These are phyloP conservation scores for Andrena cerasifolii DNA, from an alignment of 1,140 invertebrate genomes.

Conservation along the genomic window DNA sequence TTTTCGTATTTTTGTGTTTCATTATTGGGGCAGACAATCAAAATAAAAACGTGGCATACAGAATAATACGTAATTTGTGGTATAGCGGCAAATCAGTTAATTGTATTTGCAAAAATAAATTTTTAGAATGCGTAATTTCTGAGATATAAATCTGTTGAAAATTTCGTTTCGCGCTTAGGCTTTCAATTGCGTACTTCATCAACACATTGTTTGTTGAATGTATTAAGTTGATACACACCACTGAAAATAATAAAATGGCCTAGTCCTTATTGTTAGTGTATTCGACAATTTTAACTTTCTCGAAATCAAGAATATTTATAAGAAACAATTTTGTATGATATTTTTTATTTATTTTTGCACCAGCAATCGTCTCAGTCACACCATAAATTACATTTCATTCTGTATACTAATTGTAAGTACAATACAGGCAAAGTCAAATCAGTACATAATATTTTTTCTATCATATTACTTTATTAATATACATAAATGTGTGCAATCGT, in stretches of 20 bases:
- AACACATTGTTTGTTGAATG: too few species aligned
- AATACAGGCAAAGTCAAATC: too few species aligned
- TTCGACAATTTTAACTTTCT: too few species aligned
- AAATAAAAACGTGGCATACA: not conserved
- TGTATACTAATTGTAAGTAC: not conserved
- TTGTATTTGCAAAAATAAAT: not conserved
- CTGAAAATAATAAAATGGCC: too few species aligned
- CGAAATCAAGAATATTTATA: not conserved
- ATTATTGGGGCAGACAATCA: conserved; percentile 12
- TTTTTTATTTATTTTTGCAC: conserved; percentile 16
- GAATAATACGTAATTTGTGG: not conserved
- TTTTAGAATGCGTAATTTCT: not conserved
- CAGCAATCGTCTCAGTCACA: not conserved
- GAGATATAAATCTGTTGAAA: not conserved
- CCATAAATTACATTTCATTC: conserved; percentile 4
- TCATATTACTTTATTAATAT: not conserved
- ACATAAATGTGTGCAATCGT: not conserved
- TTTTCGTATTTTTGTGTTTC: not conserved
- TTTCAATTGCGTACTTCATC: too few species aligned
- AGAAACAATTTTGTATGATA: not conserved
- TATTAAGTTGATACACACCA: too few species aligned
- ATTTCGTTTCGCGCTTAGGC: too few species aligned
- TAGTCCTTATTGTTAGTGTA: too few species aligned
- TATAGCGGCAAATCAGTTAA: not conserved
- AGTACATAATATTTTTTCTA: not conserved